phyloP scores from a whole-genome alignment of 2,797 vertebrate species.

The Takifugu ocellatus region DNA sequence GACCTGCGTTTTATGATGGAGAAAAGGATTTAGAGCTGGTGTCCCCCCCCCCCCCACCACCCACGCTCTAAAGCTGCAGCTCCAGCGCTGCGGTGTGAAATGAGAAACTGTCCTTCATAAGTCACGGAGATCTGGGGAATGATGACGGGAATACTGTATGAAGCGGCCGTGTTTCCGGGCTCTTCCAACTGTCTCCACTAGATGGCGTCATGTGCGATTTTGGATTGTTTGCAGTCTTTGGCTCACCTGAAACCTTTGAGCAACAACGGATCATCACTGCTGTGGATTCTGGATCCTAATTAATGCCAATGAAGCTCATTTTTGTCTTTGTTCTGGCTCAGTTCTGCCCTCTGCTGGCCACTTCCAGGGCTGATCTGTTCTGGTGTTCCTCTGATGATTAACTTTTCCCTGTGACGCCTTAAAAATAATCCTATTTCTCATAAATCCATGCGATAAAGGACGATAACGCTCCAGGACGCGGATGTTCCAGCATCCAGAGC shows the following conservation, averaged over 20 bases:
- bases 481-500: neutral
- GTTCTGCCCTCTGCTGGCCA: slow-evolving; percentile 50
- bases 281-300: neutral
- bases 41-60: neutral
- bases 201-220: slow-evolving; percentile 31
- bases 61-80: slow-evolving; percentile 23
- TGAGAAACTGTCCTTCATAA: slow-evolving; percentile 55
- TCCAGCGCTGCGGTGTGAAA: slow-evolving; percentile 30
- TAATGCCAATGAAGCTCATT: neutral
- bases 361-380: slow-evolving; percentile 13
- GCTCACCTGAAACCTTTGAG: no score
- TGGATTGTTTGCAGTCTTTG: no score
- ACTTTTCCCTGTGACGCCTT: slow-evolving; percentile 1
- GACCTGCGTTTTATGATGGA: slow-evolving; percentile 27
- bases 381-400: slow-evolving; percentile 1
- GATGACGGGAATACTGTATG: neutral
- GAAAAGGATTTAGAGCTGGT: slow-evolving; percentile 32
- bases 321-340: slow-evolving; percentile 5
- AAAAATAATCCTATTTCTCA: slow-evolving; percentile 19
- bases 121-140: slow-evolving; percentile 9
- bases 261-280: no score
- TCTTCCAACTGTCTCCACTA: slow-evolving; percentile 49
- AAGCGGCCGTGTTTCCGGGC: neutral
- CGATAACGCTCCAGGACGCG: neutral
- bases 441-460: neutral